Conservation (phyloP, 2,113 vertebrate genomes). For the Anolis sagrei region DNA sequence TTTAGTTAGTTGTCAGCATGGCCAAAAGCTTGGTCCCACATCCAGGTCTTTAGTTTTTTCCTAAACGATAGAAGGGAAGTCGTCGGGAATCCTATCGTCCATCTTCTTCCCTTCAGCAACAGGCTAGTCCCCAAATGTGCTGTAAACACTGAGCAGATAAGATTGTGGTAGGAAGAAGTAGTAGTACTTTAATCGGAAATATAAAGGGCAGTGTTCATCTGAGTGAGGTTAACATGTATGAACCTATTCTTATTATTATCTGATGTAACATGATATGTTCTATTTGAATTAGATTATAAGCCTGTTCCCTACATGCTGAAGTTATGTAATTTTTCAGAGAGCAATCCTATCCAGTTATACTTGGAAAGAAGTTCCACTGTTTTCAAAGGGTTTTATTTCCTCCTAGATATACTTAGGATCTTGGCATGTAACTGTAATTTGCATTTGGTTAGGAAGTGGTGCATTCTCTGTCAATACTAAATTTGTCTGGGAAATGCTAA, state of each 20-base stretch:
- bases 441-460: background rate
- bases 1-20: no score
- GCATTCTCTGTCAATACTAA: background rate
- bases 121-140: no score
- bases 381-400: background rate
- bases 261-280: background rate
- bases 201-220: background rate
- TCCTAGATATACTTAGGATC: background rate
- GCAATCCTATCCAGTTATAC: background rate
- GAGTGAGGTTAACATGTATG: background rate
- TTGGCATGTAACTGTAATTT: background rate
- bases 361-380: background rate
- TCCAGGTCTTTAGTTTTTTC: no score
- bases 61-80: no score
- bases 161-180: background rate
- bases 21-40: no score
- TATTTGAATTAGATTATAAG: background rate
- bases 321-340: background rate
- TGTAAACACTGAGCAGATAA: background rate
- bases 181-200: background rate
- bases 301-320: background rate
- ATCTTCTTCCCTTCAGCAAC: background rate
- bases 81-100: no score
- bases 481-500: background rate
- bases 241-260: background rate